Conservation (phyloP, 2,797 vertebrate species). For the Argentina silus region DNA sequence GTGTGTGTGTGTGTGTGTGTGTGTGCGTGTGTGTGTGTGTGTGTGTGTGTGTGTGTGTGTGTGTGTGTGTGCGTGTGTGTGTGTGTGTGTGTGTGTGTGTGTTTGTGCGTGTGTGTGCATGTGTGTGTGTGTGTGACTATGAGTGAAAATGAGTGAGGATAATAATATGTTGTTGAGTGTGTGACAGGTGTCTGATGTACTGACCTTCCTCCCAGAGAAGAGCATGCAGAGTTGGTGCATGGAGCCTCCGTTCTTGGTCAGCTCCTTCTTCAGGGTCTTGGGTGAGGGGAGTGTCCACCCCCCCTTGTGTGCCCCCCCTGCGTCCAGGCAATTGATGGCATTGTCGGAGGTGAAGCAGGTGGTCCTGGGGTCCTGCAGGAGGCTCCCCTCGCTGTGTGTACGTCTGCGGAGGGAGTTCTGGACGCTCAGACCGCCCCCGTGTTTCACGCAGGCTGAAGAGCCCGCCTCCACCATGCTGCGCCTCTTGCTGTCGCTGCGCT, state of each 20-base stretch:
- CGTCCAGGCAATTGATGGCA: conserved; percentile 88
- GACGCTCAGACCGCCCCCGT: conserved; percentile 78
- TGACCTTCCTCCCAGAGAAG: conserved; percentile 92
- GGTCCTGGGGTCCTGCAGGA: conserved; percentile 88
- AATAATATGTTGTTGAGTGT: not conserved
- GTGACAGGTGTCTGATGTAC: conserved; percentile 9
- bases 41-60: conserved; percentile 10
- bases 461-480: conserved; percentile 89
- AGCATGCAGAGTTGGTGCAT: conserved; percentile 94
- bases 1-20: not conserved
- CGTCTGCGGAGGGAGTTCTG: conserved; percentile 91
- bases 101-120: conserved; percentile 16
- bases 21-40: conserved; percentile 6
- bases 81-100: conserved; percentile 5
- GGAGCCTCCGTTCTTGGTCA: conserved; percentile 89
- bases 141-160: conserved; percentile 9
- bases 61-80: conserved; percentile 1
- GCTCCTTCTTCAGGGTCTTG: conserved; percentile 91
- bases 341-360: conserved; percentile 93
- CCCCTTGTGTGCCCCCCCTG: conserved; percentile 65
- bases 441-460: conserved; percentile 74
- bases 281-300: conserved; percentile 91
- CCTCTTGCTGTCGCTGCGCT: conserved; percentile 82
- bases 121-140: conserved; percentile 2
- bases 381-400: conserved; percentile 95